Evolutionary conservation across 2,113 vertebrate genomes (phyloP), one percentile per base, ranked within the genome.

Genomic region (Psettodes erumei): DNA sequence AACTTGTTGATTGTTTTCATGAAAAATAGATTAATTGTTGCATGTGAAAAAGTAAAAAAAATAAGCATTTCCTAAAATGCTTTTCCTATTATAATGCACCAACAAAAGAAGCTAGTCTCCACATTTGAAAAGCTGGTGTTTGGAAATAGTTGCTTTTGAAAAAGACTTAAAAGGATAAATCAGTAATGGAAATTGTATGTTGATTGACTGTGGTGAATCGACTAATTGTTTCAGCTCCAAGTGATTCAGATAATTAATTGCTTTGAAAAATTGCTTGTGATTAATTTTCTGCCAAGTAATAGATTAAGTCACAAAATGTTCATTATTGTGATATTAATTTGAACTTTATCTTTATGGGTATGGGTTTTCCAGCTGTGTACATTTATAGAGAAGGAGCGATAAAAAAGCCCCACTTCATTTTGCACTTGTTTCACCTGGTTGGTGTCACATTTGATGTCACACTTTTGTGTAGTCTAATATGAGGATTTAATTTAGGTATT

Each of bases 401-500:
- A 6, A 15, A 54, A 28, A 8, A 37, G 1, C 15, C 10, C 53
- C 18, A 1, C 30, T 21, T 74, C 16, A 48, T 73, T 73, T 68
- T 63, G 12, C 16, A 28, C 19, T 28, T 2, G n/a, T 59, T 78
- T 67, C 9, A 32, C 51, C 33, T 23, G n/a, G 68, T 23, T 50
- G 32, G 9, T 58, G 48, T 71, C 58, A n/a, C 50, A 16, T 33
- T n/a, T n/a, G n/a, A n/a, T n/a, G n/a, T n/a, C n/a, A 18, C 8
- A 15, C 32, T 75, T 5, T 40, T 42, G 12, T 6, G 6, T 27
- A 18, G 63, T 25, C 12, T 69, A 51, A 85, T 59, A 42, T 45
- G 53, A 70, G 50, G 43, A 25, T 68, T 77, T 74, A 48, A 74
- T 71, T 85, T 55, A 65, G 62, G 76, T 61, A 48, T 76, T 82